Conservation (phyloP, 2,113 vertebrate species). For the Chaetops frenatus region DNA sequence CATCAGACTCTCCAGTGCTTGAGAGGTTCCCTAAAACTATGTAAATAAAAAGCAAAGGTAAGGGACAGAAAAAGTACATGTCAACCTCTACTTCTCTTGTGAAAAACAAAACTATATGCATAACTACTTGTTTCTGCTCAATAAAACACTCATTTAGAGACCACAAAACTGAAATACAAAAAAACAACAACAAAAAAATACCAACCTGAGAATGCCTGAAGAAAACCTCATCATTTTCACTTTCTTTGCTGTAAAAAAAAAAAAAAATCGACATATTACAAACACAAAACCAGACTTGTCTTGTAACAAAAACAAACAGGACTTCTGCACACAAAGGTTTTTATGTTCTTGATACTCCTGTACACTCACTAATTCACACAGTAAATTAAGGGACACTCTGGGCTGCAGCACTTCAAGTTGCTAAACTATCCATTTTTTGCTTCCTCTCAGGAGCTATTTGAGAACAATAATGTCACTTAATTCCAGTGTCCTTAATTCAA, state of each 20-base stretch:
- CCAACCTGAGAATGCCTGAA: conserved; percentile 67
- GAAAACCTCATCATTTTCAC: conserved; percentile 50
- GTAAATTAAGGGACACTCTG: not conserved
- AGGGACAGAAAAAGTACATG: not conserved
- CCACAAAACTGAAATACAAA: not conserved
- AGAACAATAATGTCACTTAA: not conserved
- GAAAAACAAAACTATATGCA: not conserved
- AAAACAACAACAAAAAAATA: not conserved
- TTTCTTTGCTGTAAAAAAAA: conserved; percentile 67
- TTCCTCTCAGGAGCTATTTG: not conserved
- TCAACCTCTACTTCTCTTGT: not conserved
- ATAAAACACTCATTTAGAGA: not conserved
- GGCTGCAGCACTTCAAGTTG: not conserved
- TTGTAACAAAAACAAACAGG: conserved; percentile 5
- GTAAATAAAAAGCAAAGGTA: not conserved
- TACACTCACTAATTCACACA: not conserved
- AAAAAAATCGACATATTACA: conserved; percentile 16
- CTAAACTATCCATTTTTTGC: not conserved
- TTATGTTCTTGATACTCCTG: not conserved
- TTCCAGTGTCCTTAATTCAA: not conserved
- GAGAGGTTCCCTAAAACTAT: not conserved
- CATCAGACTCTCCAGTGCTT: not conserved
- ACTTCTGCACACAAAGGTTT: not conserved
- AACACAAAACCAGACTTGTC: conserved; percentile 6
- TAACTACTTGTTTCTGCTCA: not conserved